Conservation (phyloP, 2,113 vertebrate genomes). For the Dascyllus trimaculatus region DNA sequence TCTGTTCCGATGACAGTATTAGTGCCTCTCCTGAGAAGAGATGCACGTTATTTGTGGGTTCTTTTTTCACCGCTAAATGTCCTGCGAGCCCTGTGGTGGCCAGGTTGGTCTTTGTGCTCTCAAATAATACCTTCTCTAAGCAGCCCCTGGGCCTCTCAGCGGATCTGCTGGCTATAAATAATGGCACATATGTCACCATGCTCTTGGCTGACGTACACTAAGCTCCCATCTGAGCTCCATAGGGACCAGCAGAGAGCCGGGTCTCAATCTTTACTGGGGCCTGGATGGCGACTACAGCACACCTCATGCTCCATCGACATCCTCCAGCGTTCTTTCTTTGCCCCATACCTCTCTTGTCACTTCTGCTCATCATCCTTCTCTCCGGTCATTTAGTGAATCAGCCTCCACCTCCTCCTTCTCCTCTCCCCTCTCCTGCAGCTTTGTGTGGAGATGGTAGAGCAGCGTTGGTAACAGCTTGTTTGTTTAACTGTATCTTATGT, state of each 20-base stretch:
- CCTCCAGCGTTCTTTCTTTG: constrained; percentile 2
- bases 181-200: constrained; percentile 73
- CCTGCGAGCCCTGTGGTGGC: constrained; percentile 17
- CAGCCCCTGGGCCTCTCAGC: constrained; percentile 66
- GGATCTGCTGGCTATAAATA: constrained; percentile 80
- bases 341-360: background rate
- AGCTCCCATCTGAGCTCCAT: constrained; percentile 57
- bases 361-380: constrained; percentile 5
- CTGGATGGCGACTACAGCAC: no score
- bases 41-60: constrained; percentile 6
- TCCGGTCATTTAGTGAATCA: background rate
- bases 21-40: constrained; percentile 9
- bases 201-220: constrained; percentile 64
- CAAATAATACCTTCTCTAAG: constrained; percentile 73
- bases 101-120: constrained; percentile 63
- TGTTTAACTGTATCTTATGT: constrained; percentile 21
- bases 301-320: background rate
- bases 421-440: background rate
- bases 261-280: no score
- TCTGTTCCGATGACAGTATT: constrained; percentile 26
- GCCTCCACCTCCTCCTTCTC: background rate
- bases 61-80: constrained; percentile 26
- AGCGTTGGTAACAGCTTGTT: constrained; percentile 22
- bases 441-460: constrained; percentile 3
- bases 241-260: background rate